These are phyloP conservation scores for Pelochelys cantorii DNA, from an alignment of 2,797 vertebrate species.

Conservation along the genomic window DNA sequence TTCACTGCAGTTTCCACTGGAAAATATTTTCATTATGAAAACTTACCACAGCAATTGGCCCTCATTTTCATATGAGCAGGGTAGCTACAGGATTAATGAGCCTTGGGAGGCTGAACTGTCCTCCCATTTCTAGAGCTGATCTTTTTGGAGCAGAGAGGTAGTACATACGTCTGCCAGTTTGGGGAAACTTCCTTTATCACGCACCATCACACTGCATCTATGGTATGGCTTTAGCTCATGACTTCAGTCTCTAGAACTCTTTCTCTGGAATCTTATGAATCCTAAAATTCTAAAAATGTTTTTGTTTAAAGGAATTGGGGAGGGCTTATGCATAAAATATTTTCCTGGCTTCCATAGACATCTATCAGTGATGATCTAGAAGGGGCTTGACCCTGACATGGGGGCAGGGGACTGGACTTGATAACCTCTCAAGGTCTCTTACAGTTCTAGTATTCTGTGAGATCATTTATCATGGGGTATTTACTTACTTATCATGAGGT, in stretches of 20 bases:
- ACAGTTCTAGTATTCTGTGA: no score
- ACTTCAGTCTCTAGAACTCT: neutral
- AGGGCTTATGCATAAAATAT: neutral
- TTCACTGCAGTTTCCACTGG: neutral
- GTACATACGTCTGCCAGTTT: fast-evolving
- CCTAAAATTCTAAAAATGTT: neutral
- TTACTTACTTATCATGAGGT: neutral
- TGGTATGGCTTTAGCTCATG: neutral
- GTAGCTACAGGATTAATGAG: neutral
- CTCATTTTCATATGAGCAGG: neutral
- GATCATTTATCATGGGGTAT: neutral
- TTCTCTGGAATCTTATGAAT: neutral
- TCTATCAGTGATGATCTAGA: no score
- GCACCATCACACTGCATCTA: neutral
- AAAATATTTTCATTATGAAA: neutral
- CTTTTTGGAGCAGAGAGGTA: neutral
- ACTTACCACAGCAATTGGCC: neutral
- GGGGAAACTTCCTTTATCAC: neutral
- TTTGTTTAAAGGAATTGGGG: neutral
- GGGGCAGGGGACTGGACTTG: no score
- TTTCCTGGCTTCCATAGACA: neutral
- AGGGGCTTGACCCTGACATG: no score
- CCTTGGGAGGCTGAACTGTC: neutral
- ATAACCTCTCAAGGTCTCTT: no score
- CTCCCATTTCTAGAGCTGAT: neutral